Conservation (phyloP, 2,797 vertebrate species). For the Falco rusticolus region DNA sequence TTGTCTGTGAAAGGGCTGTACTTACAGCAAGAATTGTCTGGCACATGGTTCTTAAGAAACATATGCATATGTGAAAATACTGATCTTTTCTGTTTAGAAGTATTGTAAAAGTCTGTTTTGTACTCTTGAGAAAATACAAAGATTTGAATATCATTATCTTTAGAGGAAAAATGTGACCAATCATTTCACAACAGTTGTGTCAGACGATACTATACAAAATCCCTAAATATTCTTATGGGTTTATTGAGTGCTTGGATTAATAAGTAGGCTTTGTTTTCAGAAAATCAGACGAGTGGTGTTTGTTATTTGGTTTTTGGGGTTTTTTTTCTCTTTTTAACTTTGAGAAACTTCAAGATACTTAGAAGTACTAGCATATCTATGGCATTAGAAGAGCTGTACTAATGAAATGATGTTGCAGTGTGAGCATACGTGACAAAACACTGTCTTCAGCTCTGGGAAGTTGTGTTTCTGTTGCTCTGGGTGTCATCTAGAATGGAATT, state of each 20-base stretch:
- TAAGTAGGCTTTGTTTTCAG: not conserved
- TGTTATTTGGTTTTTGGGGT: not conserved
- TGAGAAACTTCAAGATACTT: not conserved
- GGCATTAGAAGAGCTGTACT: not conserved
- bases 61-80: not conserved
- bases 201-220: not conserved
- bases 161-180: not conserved
- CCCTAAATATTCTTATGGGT: not conserved
- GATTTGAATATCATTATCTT: not conserved
- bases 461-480: not conserved
- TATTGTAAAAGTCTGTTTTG: not conserved
- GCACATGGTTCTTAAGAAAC: not conserved
- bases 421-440: not conserved
- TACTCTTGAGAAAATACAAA: not conserved
- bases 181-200: not conserved
- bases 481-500: not conserved
- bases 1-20: not conserved
- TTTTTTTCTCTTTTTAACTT: not conserved
- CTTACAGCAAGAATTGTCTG: not conserved
- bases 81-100: not conserved
- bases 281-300: not conserved
- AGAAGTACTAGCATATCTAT: not conserved
- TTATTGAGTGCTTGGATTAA: not conserved
- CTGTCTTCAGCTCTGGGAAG: not conserved
- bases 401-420: not conserved